Percentiles rank a stretch among this genome's conserved stretches.
These are phyloP conservation scores for Rhinolophus ferrumequinum DNA, from an alignment of 2,113 vertebrate genomes.

Conservation along the genomic window DNA sequence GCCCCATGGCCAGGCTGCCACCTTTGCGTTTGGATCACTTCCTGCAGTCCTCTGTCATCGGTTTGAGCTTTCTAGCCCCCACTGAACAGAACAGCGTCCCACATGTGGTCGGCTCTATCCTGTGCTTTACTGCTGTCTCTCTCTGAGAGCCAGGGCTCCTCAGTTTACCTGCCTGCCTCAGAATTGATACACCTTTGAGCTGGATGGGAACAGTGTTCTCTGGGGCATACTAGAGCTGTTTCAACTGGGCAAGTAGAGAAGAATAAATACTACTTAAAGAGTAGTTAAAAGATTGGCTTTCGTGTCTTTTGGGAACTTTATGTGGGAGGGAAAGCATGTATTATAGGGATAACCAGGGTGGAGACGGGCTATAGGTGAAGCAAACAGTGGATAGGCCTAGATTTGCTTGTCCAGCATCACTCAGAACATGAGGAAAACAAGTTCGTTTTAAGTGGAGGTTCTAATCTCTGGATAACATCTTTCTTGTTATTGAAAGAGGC, in stretches of 20 bases:
- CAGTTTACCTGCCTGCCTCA: background rate
- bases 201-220: background rate
- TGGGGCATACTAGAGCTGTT: background rate
- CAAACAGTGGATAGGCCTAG: too few relatives aligned
- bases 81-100: background rate
- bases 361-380: background rate
- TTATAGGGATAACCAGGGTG: background rate
- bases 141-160: background rate
- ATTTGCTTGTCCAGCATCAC: background rate
- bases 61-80: background rate
- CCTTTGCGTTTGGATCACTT: background rate
- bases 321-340: background rate
- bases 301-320: background rate
- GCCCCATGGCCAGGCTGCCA: background rate
- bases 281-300: background rate
- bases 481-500: background rate
- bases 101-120: background rate
- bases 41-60: background rate
- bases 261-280: background rate
- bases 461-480: background rate
- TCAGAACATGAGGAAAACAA: background rate
- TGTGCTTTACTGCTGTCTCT: background rate
- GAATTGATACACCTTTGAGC: background rate
- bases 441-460: background rate
- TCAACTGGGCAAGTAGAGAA: background rate